Evolutionary conservation across 2,888 invertebrate species (phyloP).

Genomic region (Hemicrepidius hirtus): DNA sequence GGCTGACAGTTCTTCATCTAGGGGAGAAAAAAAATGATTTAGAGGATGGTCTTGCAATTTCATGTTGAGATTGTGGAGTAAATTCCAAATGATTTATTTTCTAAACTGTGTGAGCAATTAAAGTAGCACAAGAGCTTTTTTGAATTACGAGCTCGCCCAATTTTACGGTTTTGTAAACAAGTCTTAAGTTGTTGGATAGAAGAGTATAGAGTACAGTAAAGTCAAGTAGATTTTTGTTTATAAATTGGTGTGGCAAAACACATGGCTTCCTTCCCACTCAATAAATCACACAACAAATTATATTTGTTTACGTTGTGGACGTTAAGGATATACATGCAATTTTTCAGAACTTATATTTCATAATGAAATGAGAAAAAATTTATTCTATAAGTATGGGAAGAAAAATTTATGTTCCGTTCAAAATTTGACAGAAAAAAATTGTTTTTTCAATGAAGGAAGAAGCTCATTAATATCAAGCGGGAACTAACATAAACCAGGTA

Average conservation of each 20-base stretch:
- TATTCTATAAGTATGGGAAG: too few species aligned
- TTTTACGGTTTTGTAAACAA: conserved; percentile 57
- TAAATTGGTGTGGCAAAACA: conserved; percentile 53
- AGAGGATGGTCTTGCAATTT: too few species aligned
- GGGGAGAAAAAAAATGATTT: conserved; percentile 56
- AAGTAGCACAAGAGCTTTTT: conserved; percentile 11
- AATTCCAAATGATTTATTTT: too few species aligned
- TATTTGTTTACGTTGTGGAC: conserved; percentile 53
- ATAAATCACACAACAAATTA: conserved; percentile 59
- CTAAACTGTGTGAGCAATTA: too few species aligned
- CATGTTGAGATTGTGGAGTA: too few species aligned
- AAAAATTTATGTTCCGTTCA: not conserved
- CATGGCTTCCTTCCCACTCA: conserved; percentile 56
- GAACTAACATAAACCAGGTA: conserved; percentile 43
- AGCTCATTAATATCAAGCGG: conserved; percentile 30
- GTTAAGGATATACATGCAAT: conserved; percentile 37
- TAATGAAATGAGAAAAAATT: too few species aligned
- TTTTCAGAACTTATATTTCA: too few species aligned
- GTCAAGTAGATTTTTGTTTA: conserved; percentile 55
- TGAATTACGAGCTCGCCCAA: conserved; percentile 12
- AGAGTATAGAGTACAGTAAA: conserved; percentile 6
- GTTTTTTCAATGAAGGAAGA: not conserved
- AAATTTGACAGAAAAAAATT: conserved; percentile 15
- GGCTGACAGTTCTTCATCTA: conserved; percentile 65
- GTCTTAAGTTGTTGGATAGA: conserved; percentile 39